Conservation (phyloP, 2,113 vertebrate species). For the Cyanistes caeruleus region DNA sequence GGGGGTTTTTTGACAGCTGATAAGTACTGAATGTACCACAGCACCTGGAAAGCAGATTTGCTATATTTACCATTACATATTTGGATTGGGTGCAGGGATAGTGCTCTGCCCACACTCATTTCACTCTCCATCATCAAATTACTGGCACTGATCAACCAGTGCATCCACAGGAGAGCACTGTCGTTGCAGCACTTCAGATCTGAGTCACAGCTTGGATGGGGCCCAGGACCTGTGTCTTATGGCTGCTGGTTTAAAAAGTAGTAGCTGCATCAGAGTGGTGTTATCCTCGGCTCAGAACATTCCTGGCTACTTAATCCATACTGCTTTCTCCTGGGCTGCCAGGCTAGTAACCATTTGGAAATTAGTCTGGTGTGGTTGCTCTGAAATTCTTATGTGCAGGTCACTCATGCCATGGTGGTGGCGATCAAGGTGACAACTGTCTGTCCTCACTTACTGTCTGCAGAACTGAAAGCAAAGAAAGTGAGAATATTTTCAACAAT, state of each 20-base stretch:
- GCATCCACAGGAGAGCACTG: conserved; percentile 46
- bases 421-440: background rate
- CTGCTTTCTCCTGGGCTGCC: background rate
- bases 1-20: background rate
- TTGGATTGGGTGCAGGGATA: background rate
- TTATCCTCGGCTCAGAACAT: background rate
- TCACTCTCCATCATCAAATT: background rate
- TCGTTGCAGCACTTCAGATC: background rate
- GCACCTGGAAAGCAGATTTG: conserved; percentile 10
- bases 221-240: background rate
- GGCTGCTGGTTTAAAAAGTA: background rate
- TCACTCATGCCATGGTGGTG: background rate
- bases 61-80: background rate
- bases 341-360: background rate
- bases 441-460: background rate
- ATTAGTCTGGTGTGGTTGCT: background rate
- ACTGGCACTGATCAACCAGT: background rate
- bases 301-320: background rate
- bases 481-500: background rate
- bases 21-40: conserved; percentile 4
- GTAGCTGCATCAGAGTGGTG: background rate
- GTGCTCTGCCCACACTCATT: background rate
- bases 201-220: background rate
- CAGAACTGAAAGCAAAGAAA: background rate
- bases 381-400: background rate